A percentile compares a stretch with the other conserved stretches of the same genome.
Conservation (phyloP, 2,113 vertebrate species). For the Brachyhypopomus occidentalis region DNA sequence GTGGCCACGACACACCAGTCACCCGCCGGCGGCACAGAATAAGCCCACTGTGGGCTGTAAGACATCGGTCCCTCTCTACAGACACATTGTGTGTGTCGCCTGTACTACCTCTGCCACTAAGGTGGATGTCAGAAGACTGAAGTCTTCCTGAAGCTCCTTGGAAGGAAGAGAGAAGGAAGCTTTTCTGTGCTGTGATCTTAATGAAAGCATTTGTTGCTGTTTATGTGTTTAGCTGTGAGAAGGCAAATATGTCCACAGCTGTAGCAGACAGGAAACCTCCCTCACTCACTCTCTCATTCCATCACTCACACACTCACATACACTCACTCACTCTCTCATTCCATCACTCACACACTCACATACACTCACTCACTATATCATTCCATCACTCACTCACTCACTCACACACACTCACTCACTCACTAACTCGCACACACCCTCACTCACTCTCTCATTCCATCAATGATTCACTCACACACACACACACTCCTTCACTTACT, state of each 20-base stretch:
- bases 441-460: too few species aligned
- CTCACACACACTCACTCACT: neutral
- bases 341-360: too few species aligned
- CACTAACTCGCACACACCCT: too few species aligned
- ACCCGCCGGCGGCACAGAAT: neutral
- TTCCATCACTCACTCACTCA: neutral
- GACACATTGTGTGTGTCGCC: slow-evolving; percentile 36
- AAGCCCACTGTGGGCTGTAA: slow-evolving; percentile 15
- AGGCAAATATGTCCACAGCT: too few species aligned
- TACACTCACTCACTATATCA: neutral
- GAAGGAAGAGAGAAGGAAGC: neutral
- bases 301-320: neutral
- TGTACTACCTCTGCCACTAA: neutral
- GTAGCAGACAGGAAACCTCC: neutral
- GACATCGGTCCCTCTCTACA: neutral
- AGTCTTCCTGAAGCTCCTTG: slow-evolving; percentile 16
- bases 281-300: too few species aligned
- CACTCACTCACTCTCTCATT: neutral
- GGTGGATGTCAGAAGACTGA: neutral
- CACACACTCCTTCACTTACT: too few species aligned
- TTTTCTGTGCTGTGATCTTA: neutral
- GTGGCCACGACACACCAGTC: slow-evolving; percentile 27
- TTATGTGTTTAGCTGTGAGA: too few species aligned
- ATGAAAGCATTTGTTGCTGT: too few species aligned
- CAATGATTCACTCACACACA: too few species aligned